Evolutionary conservation across 2,888 invertebrate genomes (phyloP).

Genomic region (Ormyrus rosae): DNA sequence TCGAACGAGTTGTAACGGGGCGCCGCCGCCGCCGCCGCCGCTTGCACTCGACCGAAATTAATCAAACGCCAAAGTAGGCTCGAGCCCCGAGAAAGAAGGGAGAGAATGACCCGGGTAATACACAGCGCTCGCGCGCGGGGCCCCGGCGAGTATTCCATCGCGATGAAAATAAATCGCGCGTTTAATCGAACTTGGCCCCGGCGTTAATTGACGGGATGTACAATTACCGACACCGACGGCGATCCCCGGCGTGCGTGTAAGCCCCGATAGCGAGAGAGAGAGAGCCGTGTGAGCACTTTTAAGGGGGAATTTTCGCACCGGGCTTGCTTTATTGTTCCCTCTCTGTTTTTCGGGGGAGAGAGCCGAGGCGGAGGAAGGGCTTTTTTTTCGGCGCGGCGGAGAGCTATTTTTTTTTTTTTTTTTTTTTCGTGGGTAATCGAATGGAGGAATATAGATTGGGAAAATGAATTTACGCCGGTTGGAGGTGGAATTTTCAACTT

Average conservation of each 20-base stretch:
- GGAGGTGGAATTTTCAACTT: not conserved
- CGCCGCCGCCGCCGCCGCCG: conserved; percentile 54
- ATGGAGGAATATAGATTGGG: too few relatives aligned
- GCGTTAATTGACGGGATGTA: conserved; percentile 50
- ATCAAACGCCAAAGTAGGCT: conserved; percentile 64
- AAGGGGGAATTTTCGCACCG: too few relatives aligned
- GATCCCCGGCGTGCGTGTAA: not conserved
- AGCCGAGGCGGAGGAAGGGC: too few relatives aligned
- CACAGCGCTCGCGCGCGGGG: conserved; percentile 8
- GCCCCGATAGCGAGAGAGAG: too few relatives aligned
- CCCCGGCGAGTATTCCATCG: conserved; percentile 1
- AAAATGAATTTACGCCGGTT: too few relatives aligned
- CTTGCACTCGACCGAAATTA: conserved; percentile 64
- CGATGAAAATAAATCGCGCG: conserved; percentile 48
- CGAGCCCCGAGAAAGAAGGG: conserved; percentile 4
- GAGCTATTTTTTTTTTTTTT: too few relatives aligned
- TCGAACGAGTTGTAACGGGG: conserved; percentile 68
- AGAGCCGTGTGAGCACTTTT: not conserved
- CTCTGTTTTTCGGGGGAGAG: too few relatives aligned
- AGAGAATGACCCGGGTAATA: conserved; percentile 7
- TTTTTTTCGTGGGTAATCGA: too few relatives aligned
- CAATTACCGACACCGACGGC: conserved; percentile 23
- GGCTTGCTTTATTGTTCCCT: too few relatives aligned
- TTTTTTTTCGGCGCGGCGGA: too few relatives aligned
- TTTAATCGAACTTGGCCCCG: conserved; percentile 40